Conservation (phyloP, 2,888 invertebrate genomes). For the Drosophila dives region DNA sequence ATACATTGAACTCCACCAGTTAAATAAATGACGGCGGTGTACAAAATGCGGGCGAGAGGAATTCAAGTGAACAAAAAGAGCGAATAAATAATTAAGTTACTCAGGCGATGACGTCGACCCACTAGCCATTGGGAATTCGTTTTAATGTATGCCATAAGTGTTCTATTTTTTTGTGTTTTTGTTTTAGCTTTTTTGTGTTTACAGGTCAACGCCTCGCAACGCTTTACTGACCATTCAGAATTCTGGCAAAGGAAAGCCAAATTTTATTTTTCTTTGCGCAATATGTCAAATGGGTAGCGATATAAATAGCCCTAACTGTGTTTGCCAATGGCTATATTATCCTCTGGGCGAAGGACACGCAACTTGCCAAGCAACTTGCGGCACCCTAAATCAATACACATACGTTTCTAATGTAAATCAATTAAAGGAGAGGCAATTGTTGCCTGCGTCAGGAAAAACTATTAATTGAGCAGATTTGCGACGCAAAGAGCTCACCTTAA, state of each 20-base stretch:
- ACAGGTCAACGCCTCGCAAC: slow-evolving; percentile 70
- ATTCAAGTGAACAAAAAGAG: neutral
- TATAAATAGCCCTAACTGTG: slow-evolving; percentile 62
- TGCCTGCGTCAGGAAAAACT: slow-evolving; percentile 66
- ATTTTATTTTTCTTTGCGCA: slow-evolving; percentile 49
- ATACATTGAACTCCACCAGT: slow-evolving; percentile 12
- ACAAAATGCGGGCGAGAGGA: neutral
- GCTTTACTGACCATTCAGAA: slow-evolving; percentile 45
- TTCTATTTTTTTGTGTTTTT: slow-evolving; percentile 52
- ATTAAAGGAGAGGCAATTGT: slow-evolving; percentile 58
- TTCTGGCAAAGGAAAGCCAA: slow-evolving; percentile 38
- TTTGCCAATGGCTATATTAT: slow-evolving; percentile 37
- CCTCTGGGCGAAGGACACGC: slow-evolving; percentile 52
- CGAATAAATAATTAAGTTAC: slow-evolving; percentile 20
- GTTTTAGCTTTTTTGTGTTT: slow-evolving; percentile 4
- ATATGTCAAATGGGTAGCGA: slow-evolving; percentile 59
- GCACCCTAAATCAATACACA: slow-evolving; percentile 70
- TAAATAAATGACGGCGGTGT: slow-evolving; percentile 37
- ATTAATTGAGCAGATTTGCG: slow-evolving; percentile 65
- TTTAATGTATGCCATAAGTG: slow-evolving; percentile 50
- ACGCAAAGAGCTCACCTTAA: slow-evolving; percentile 15
- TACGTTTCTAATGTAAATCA: slow-evolving; percentile 69
- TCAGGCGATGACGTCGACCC: neutral
- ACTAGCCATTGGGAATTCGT: slow-evolving; percentile 54
- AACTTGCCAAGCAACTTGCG: slow-evolving; percentile 31